A percentile compares a stretch with the other conserved stretches of the same genome.
Conservation (phyloP, 2,888 invertebrate species). For the Hirtodrosophila alboralis region DNA sequence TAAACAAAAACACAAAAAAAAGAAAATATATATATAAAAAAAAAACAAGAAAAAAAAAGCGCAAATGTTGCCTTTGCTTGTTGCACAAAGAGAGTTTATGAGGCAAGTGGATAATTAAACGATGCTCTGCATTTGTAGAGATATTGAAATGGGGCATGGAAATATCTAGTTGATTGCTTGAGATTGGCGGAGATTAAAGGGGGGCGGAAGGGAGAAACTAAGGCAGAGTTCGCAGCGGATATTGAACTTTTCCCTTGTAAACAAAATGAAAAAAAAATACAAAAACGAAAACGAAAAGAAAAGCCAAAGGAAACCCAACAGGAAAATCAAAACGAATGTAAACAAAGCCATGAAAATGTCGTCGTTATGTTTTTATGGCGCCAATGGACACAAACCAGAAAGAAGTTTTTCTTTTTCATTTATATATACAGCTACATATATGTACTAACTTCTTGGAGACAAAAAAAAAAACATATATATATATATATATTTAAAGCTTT, state of each 20-base stretch:
- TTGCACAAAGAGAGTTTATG: slow-evolving; percentile 50
- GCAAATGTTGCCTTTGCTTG: slow-evolving; percentile 30
- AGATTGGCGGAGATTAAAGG: background rate
- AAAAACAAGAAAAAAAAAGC: slow-evolving; percentile 6
- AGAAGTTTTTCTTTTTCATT: too few species aligned
- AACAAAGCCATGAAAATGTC: slow-evolving; percentile 74
- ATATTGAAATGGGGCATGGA: background rate
- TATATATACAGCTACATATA: too few species aligned
- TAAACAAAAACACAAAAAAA: slow-evolving; percentile 43
- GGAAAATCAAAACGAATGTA: slow-evolving; percentile 69
- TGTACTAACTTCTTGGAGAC: too few species aligned
- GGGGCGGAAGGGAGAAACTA: too few species aligned
- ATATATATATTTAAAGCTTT: too few species aligned
- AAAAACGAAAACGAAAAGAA: slow-evolving; percentile 2
- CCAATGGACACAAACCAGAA: slow-evolving; percentile 52
- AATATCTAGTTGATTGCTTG: slow-evolving; percentile 12
- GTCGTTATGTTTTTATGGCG: slow-evolving; percentile 67
- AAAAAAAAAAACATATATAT: too few species aligned
- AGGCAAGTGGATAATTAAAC: slow-evolving; percentile 69
- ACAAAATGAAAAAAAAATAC: slow-evolving; percentile 34
- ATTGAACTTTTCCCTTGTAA: slow-evolving; percentile 64
- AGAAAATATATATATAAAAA: background rate
- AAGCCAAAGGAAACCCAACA: slow-evolving; percentile 33
- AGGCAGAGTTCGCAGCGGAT: slow-evolving; percentile 38
- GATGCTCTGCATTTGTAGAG: slow-evolving; percentile 35